Conservation (phyloP, 2,113 vertebrate species). For the Myanophis thanlyinensis region DNA sequence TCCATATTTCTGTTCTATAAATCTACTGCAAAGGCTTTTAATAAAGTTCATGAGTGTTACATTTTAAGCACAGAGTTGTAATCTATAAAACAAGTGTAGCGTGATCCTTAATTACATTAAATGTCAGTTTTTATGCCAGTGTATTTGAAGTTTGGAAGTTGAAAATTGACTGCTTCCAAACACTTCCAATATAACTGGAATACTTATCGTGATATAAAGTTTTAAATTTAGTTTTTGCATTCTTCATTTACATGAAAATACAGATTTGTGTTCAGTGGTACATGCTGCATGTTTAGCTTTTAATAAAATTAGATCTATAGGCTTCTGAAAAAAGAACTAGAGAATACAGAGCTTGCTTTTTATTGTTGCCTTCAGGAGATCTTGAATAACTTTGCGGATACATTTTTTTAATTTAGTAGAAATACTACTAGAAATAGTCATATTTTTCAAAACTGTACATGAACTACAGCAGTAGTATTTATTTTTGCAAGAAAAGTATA, state of each 20-base stretch:
- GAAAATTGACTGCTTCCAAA: not conserved
- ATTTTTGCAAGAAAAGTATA: not conserved
- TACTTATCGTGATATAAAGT: not conserved
- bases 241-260: not conserved
- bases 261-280: not conserved
- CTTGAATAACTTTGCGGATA: not conserved
- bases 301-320: not conserved
- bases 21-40: not conserved
- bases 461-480: not conserved
- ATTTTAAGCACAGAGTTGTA: not conserved
- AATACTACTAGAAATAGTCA: not conserved
- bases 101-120: constrained; percentile 6
- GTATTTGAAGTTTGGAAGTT: not conserved
- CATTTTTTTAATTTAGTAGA: not conserved
- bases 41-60: not conserved
- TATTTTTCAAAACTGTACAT: not conserved
- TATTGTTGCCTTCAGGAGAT: not conserved
- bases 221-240: not conserved
- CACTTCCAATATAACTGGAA: not conserved
- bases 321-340: not conserved
- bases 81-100: not conserved
- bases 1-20: not conserved
- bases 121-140: not conserved
- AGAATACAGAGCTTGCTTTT: not conserved
- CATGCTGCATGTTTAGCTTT: not conserved